Percentiles rank a stretch among this genome's conserved stretches.
These are phyloP conservation scores for Nowickia ferox DNA, from an alignment of 2,888 invertebrate species.

Conservation along the genomic window DNA sequence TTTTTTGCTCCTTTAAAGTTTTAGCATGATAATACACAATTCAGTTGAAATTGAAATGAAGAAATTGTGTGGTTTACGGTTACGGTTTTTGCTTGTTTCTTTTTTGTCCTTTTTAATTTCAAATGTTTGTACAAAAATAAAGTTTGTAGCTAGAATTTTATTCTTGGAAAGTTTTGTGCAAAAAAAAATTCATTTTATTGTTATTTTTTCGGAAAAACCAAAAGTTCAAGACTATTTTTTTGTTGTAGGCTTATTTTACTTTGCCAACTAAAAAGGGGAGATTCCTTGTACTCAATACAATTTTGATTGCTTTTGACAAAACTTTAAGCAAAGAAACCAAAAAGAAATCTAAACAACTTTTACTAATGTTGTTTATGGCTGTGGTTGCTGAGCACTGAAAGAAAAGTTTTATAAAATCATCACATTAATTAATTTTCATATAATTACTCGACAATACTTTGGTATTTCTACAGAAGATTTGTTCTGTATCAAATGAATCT, in stretches of 20 bases:
- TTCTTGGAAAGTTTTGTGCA: constrained; percentile 23
- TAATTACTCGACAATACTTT: no score
- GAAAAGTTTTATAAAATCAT: background rate
- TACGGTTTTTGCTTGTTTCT: constrained; percentile 69
- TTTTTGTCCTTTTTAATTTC: constrained; percentile 28
- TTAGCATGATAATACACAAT: constrained; percentile 47
- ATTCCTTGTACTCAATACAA: constrained; percentile 46
- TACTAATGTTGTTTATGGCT: constrained; percentile 50
- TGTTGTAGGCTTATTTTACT: constrained; percentile 60
- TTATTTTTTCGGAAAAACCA: constrained; percentile 39
- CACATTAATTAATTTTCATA: background rate
- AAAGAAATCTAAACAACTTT: constrained; percentile 57
- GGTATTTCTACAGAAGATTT: no score
- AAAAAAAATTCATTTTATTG: constrained; percentile 49
- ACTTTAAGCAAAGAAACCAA: constrained; percentile 22
- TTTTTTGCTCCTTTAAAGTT: constrained; percentile 41
- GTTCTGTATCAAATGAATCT: background rate
- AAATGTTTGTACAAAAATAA: constrained; percentile 34
- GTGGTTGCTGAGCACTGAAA: constrained; percentile 35
- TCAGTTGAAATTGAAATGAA: constrained; percentile 55
- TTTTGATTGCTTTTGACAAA: constrained; percentile 70
- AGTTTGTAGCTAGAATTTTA: constrained; percentile 46
- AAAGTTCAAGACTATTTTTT: constrained; percentile 47
- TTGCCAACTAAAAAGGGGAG: constrained; percentile 57
- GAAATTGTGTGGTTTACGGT: constrained; percentile 65